phyloP scores from a whole-genome alignment of 2,797 vertebrate species.

The Cossypha dichroa region DNA sequence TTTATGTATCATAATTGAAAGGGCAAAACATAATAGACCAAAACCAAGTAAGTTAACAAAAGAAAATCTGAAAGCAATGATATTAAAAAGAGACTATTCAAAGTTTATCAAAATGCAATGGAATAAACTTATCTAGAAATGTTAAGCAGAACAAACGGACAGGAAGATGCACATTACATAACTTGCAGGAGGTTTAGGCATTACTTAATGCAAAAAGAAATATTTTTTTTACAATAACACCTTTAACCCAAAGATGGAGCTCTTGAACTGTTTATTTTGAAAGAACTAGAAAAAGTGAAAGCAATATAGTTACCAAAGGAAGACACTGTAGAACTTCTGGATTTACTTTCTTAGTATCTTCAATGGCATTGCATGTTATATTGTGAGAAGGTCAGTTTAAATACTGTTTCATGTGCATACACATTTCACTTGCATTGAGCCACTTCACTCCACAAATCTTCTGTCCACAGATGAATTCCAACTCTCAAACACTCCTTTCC shows the following conservation, averaged over 20 bases:
- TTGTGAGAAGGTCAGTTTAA: not conserved
- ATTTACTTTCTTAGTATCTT: not conserved
- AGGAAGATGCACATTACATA: not conserved
- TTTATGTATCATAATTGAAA: not conserved
- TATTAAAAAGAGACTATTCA: not conserved
- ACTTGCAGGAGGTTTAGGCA: not conserved
- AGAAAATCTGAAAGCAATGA: not conserved
- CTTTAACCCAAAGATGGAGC: conserved; percentile 48
- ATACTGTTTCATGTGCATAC: not conserved
- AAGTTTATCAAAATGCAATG: not conserved
- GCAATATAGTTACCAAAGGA: not conserved
- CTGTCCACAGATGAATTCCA: not conserved
- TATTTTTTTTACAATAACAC: not conserved
- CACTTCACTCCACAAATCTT: not conserved
- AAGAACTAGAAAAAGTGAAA: not conserved
- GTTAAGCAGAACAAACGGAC: not conserved
- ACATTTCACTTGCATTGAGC: not conserved
- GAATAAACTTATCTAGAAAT: not conserved
- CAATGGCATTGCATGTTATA: not conserved
- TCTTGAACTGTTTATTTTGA: conserved; percentile 17
- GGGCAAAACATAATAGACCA: not conserved
- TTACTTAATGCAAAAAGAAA: not conserved
- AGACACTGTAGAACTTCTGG: not conserved
- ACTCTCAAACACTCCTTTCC: not conserved
- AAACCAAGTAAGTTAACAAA: not conserved